Evolutionary conservation across 1,140 invertebrate species (phyloP).

Genomic region (Agraylea sexmaculata): DNA sequence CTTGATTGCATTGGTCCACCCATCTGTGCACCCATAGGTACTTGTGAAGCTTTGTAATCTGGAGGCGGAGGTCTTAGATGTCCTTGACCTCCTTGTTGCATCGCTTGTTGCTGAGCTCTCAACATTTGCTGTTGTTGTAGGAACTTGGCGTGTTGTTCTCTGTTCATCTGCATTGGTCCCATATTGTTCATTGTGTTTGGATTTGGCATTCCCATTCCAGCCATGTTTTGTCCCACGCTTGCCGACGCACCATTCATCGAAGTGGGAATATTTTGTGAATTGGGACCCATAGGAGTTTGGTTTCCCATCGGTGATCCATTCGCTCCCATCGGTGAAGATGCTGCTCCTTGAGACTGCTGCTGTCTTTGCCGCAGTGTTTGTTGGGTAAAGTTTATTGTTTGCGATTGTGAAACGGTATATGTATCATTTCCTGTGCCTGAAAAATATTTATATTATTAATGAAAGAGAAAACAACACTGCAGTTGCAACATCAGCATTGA

Average conservation of each 20-base stretch:
- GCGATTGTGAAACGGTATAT: slow-evolving; percentile 63
- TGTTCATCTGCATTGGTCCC: slow-evolving; percentile 37
- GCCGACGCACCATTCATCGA: slow-evolving; percentile 20
- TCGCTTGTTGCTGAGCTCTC: slow-evolving; percentile 40
- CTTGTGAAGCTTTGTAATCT: slow-evolving; percentile 58
- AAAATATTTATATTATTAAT: slow-evolving; percentile 6
- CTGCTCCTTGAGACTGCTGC: slow-evolving; percentile 21
- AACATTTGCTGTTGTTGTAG: slow-evolving; percentile 47
- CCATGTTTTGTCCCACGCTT: slow-evolving; percentile 23
- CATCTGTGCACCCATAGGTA: slow-evolving; percentile 46
- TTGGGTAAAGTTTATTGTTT: slow-evolving; percentile 74
- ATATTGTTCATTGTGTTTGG: slow-evolving; percentile 25
- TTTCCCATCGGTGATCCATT: slow-evolving; percentile 12
- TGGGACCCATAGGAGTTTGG: neutral
- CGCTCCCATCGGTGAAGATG: slow-evolving; percentile 12
- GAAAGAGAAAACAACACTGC: neutral
- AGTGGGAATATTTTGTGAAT: slow-evolving; percentile 23
- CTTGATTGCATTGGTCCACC: slow-evolving; percentile 30
- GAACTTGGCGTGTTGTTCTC: slow-evolving; percentile 50
- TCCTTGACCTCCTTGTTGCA: slow-evolving; percentile 24
- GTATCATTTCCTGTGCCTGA: slow-evolving; percentile 39
- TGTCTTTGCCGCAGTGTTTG: slow-evolving; percentile 47
- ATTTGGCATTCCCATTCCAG: slow-evolving; percentile 16
- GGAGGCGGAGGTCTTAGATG: slow-evolving; percentile 58
- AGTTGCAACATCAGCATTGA: no score